phyloP scores from a whole-genome alignment of 2,888 invertebrate species.

The Helicoverpa assulta region DNA sequence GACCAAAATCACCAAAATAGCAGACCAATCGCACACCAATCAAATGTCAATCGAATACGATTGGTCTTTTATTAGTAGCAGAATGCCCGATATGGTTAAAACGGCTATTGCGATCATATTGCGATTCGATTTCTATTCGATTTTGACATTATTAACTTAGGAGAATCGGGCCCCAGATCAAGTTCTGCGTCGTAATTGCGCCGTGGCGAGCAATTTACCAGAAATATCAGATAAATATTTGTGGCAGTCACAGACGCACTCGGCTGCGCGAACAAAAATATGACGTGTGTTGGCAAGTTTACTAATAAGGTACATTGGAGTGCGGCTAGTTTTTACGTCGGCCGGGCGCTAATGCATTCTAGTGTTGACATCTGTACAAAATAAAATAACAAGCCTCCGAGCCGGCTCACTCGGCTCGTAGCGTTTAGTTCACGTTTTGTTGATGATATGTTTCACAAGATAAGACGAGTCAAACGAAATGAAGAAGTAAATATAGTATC shows the following conservation, averaged over 20 bases:
- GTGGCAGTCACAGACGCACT: conserved; percentile 65
- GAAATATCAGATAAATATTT: conserved; percentile 81
- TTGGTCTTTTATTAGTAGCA: too few relatives aligned
- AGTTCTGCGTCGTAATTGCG: conserved; percentile 69
- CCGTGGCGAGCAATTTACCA: conserved; percentile 70
- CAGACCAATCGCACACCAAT: too few relatives aligned
- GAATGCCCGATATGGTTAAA: too few relatives aligned
- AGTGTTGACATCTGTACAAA: conserved; percentile 56
- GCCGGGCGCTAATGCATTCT: conserved; percentile 48
- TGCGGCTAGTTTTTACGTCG: conserved; percentile 49
- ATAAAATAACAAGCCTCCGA: conserved; percentile 43
- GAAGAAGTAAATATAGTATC: too few relatives aligned
- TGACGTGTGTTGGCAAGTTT: conserved; percentile 64
- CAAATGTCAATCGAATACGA: too few relatives aligned
- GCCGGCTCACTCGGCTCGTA: conserved; percentile 10
- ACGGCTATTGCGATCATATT: too few relatives aligned
- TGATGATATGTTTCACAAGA: conserved; percentile 28
- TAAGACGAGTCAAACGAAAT: too few relatives aligned
- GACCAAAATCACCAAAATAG: too few relatives aligned
- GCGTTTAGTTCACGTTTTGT: conserved; percentile 33
- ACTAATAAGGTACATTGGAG: conserved; percentile 43
- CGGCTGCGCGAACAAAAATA: conserved; percentile 64
- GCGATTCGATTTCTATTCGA: too few relatives aligned
- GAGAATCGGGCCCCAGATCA: too few relatives aligned
- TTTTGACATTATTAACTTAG: too few relatives aligned